Percentiles rank a stretch among this genome's conserved stretches.
These are phyloP conservation scores for Tenebrio molitor DNA, from an alignment of 1,140 invertebrate genomes.

Conservation along the genomic window DNA sequence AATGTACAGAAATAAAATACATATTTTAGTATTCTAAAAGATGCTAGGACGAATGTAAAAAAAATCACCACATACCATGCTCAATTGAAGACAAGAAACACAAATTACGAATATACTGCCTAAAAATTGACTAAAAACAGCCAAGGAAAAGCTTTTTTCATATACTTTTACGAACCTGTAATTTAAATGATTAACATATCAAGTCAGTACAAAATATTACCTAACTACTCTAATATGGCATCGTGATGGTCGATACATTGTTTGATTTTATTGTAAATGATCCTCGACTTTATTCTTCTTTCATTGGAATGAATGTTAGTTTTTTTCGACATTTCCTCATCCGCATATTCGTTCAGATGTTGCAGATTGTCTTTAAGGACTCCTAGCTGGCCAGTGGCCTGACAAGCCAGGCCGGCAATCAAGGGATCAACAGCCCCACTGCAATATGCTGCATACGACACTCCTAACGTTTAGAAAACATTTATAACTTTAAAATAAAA, in stretches of 20 bases:
- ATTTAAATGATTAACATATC: too few species aligned
- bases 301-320: too few species aligned
- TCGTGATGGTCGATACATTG: conserved; percentile 57
- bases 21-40: too few species aligned
- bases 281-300: too few species aligned
- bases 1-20: not conserved
- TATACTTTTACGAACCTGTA: conserved; percentile 48
- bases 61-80: not conserved
- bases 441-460: conserved; percentile 55
- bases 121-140: conserved; percentile 57
- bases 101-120: conserved; percentile 61
- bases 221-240: conserved; percentile 50
- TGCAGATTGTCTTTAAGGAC: too few species aligned
- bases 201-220: conserved; percentile 27
- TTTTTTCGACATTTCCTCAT: too few species aligned
- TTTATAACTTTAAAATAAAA: not conserved
- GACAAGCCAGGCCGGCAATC: too few species aligned
- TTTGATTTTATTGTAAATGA: conserved; percentile 52
- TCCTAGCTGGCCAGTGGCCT: conserved; percentile 57
- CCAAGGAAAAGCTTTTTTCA: conserved; percentile 57
- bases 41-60: too few species aligned
- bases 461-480: conserved; percentile 11
- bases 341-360: too few species aligned
- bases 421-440: conserved; percentile 61
- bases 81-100: conserved; percentile 59